Base-by-base conservation (phyloP, 1,140 invertebrate species). In the Dinothrombium tinctorium region DNA sequence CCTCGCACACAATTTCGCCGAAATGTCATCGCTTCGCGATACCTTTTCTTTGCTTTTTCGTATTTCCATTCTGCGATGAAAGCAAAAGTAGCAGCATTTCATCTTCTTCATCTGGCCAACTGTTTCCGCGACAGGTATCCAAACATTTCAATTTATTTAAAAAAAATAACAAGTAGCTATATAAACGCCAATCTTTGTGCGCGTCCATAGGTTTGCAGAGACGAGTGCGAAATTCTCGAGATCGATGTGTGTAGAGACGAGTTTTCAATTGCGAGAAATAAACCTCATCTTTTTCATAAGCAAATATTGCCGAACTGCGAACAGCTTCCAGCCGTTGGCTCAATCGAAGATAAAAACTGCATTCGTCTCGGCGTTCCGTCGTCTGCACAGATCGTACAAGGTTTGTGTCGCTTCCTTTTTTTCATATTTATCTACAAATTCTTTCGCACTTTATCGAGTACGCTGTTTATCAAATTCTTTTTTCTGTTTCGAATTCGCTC, bases 181-280 rank as follows among this genome's bases (percentile, higher is more conserved):
- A n/a, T n/a, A n/a, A n/a, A n/a, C n/a, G n/a, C n/a, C n/a, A n/a
- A n/a, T n/a, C n/a, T n/a, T n/a, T n/a, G n/a, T n/a, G n/a, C n/a
- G n/a, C n/a, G n/a, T n/a, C n/a, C n/a, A n/a, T n/a, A 76, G 47
- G 75, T 95, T 32, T 94, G 87, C 56, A 70, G 78, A 44, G 73
- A 83, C 50, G 81, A 87, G 51, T 90, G 83, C 59, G 73, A 86
- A 54, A 65, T 82, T 36, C 56, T 94, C 31, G 82, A 90, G 56
- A 78, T 78, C 54, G 79, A 87, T 50, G 61, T 92, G 1, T 94
- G 87, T 54, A 71, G 75, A 51, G 75, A 73, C 46, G 89, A 95
- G 55, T 92, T 92, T 60, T 78, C 81, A 0, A 77, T 90, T 46
- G 87, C 84, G 1, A 89, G 76, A 43, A 83, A 94, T 64, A 79